Base-by-base conservation (phyloP, 2,797 vertebrate species). In the Sebastes alutus region DNA sequence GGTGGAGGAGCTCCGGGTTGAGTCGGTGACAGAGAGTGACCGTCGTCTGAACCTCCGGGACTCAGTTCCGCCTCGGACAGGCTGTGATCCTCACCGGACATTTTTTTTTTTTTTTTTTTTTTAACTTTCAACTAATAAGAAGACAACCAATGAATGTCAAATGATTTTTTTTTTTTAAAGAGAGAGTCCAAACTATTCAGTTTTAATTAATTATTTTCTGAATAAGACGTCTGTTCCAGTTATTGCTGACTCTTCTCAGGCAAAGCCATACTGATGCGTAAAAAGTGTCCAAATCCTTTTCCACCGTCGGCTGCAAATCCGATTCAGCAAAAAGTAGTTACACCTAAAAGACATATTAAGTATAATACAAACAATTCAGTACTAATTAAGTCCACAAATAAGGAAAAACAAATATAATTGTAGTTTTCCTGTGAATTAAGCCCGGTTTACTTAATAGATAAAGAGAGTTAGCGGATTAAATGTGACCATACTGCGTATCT, bases 11-110 rank as follows among this genome's bases (percentile, higher is more conserved):
- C 90, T 12, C 93, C 92, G 33, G 93, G 93, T 59, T 96, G 97
- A 83, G 94, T 95, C 11, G 98, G 97, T 0, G 98, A 99, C 87
- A 98, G 94, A 61, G 97, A 97, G 87, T 96, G 97, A 63, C 97
- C 97, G 58, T 99, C 98, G 82, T 99, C 98, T 60, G 98, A 99
- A 58, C 96, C 98, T 72, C 97, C 97, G 0, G 98, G 98, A 92
- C 98, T 99, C 97, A 99, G 96, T 83, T 99, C 98, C 88, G 98
- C 97, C 91, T 99, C 98, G 0, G 98, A 99, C 88, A 99, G 96
- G 89, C 98, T 98, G 94, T 99, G 98, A 81, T 99, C 98, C 2
- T 99, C 98, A 58, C 94, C 95, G 29, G 96, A 96, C 96, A 96
- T 96, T 49, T 75, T 89, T 72, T n/a, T 66, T 67, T 66, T 67